Evolutionary conservation across 2,888 invertebrate genomes (phyloP).

Genomic region (Myopa testacea): DNA sequence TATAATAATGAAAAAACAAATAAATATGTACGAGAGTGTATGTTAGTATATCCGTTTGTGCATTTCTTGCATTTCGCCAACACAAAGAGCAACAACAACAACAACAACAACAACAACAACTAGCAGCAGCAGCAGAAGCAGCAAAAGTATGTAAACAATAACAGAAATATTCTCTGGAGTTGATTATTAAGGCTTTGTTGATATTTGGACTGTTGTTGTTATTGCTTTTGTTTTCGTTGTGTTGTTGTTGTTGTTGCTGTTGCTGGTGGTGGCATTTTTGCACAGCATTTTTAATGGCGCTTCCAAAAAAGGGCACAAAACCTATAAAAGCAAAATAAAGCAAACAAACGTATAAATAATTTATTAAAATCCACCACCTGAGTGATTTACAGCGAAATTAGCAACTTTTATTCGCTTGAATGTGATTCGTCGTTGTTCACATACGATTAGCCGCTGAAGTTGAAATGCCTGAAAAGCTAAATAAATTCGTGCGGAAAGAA

Average conservation of each 20-base stretch:
- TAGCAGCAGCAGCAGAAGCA: background rate
- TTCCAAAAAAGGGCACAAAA: background rate
- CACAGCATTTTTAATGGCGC: conserved; percentile 1
- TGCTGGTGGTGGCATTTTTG: background rate
- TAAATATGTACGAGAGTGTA: background rate
- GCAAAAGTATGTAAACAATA: conserved; percentile 20
- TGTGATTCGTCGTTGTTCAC: background rate
- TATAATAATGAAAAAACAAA: conserved; percentile 36
- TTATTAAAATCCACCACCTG: background rate
- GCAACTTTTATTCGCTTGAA: background rate
- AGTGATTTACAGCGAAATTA: conserved; percentile 9
- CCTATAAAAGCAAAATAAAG: background rate
- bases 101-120: background rate
- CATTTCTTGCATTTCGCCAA: conserved; percentile 22
- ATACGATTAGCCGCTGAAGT: no score
- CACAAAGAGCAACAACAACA: background rate
- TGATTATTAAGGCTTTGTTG: conserved; percentile 24
- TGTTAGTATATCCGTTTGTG: conserved; percentile 3
- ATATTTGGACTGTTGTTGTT: conserved; percentile 13
- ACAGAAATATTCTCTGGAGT: conserved; percentile 16
- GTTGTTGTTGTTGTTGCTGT: conserved; percentile 10
- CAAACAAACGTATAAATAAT: background rate
- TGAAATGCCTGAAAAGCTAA: no score
- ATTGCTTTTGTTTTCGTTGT: background rate
- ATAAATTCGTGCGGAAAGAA: no score